Percentiles rank a stretch among this genome's conserved stretches.
Evolutionary conservation across 92 coral and sea anemone species (phyloP).

Genomic region (Phymanthus crucifer): DNA sequence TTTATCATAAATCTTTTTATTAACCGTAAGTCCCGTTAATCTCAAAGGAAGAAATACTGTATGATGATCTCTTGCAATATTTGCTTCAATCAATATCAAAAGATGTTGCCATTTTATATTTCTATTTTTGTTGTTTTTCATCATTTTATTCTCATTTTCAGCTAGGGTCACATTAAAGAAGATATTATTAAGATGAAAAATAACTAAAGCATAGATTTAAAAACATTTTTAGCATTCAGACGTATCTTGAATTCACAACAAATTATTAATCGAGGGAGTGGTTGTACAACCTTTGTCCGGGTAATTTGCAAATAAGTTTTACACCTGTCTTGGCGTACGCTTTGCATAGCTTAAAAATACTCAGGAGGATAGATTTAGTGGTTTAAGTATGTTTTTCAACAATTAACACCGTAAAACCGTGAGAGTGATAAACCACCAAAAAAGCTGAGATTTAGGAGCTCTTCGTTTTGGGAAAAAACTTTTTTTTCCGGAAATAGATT

Average conservation of each 20-base stretch:
- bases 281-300: not conserved
- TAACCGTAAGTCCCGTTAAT: no score
- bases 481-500: slow-evolving; percentile 2
- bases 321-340: not conserved
- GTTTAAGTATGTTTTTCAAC: not conserved
- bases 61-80: no score
- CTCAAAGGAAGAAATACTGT: no score
- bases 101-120: no score
- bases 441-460: no score
- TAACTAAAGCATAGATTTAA: no score
- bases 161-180: no score
- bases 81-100: no score
- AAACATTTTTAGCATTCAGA: not conserved
- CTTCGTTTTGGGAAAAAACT: not conserved
- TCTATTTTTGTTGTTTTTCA: no score
- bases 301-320: not conserved
- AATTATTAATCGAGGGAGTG: not conserved
- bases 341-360: not conserved
- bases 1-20: no score
- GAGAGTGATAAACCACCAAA: not conserved
- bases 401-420: not conserved
- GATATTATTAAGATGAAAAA: no score
- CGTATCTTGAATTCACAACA: not conserved
- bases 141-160: no score
- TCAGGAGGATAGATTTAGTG: not conserved